Base-by-base conservation (phyloP, 2,888 invertebrate species). In the Lymantria dispar region DNA sequence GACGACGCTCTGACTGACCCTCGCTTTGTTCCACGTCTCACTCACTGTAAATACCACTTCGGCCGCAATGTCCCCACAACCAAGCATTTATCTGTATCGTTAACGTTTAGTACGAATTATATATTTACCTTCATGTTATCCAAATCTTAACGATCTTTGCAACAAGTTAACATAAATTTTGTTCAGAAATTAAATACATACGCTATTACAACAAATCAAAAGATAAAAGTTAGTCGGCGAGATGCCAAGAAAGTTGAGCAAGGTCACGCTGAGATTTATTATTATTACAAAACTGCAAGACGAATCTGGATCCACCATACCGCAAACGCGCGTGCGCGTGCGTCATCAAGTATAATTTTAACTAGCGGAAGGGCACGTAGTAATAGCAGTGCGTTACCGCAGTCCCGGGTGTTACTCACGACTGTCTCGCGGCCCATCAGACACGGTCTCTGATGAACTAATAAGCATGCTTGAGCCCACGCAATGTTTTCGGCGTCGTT, bases 241-340 rank as follows among this genome's bases (percentile, higher is more conserved):
- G 64, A 64, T 70, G 86, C 83, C 87, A 85, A 82, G 80, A 80
- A 73, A 78, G 73, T 82, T 83, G 79, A 77, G 84, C 88, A 90
- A 89, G 91, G 89, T 88, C 87, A 80, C 72, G 76, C 68, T 73
- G 71, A 74, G 71, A 67, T 81, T 85, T 86, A 80, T 80, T 83
- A 87, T 80, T 82, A 87, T 90, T 89, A 87, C 84, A 85, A 85
- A 89, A 89, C 79, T 74, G 76, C 78, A 82, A 83, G 80, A 85
- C 83, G 80, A 80, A 86, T 87, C 80, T 78, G 82, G 81, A 85
- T 83, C 67, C 80, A 75, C 76, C 75, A 71, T 68, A 74, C 66
- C 56, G 68, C 68, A 67, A 72, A 78, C 75, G 78, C 76, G 79
- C 79, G 77, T 80, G 79, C 76, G 75, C 77, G 80, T 85, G 85